A percentile compares a stretch with the other conserved stretches of the same genome.
These are phyloP conservation scores for Stegastes partitus DNA, from an alignment of 2,113 vertebrate genomes.

Conservation along the genomic window DNA sequence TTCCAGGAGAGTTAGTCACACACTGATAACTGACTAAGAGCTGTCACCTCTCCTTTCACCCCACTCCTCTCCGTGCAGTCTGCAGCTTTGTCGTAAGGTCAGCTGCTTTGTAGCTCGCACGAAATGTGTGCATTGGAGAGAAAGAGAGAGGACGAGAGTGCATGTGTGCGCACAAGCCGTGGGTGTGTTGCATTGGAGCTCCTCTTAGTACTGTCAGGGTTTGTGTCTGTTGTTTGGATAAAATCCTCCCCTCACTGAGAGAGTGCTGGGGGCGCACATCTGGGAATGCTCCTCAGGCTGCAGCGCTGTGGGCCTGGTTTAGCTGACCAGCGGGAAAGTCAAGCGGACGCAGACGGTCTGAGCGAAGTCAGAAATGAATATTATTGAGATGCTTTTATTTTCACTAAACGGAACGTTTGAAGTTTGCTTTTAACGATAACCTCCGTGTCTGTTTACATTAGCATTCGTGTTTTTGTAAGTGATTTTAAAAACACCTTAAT, in stretches of 20 bases:
- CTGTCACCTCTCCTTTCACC: conserved; percentile 71
- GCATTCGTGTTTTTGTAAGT: not conserved
- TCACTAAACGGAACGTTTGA: not conserved
- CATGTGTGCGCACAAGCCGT: conserved; percentile 55
- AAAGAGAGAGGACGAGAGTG: conserved; percentile 58
- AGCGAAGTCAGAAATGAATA: not conserved
- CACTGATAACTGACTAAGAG: conserved; percentile 63
- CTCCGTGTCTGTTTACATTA: not conserved
- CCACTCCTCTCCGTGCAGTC: conserved; percentile 58
- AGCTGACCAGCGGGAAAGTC: conserved; percentile 36
- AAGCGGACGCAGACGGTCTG: not conserved
- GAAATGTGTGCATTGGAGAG: conserved; percentile 64
- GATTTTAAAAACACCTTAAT: not conserved
- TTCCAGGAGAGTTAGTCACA: conserved; percentile 65
- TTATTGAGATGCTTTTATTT: not conserved
- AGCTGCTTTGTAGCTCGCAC: conserved; percentile 73
- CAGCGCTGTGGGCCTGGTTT: conserved; percentile 15
- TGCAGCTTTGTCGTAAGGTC: conserved; percentile 73
- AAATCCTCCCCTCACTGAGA: conserved; percentile 37
- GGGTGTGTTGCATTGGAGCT: conserved; percentile 59
- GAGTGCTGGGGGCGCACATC: conserved; percentile 27
- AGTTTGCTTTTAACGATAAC: not conserved
- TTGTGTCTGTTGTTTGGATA: conserved; percentile 55
- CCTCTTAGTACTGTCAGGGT: conserved; percentile 56
- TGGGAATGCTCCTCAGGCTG: conserved; percentile 30